Conservation (phyloP, 2,113 vertebrate species). For the Pelvicachromis taeniatus region DNA sequence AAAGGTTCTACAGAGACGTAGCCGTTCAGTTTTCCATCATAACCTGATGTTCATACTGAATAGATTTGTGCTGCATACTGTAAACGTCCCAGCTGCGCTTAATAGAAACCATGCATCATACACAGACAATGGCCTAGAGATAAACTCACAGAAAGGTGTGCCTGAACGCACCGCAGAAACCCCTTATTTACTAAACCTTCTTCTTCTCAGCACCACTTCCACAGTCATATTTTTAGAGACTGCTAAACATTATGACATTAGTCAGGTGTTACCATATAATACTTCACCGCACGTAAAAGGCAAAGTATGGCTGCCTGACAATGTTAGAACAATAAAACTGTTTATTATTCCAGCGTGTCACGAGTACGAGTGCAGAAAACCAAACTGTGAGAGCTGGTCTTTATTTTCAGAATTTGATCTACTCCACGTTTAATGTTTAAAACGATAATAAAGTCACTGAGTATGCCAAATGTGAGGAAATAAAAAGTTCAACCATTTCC, state of each 20-base stretch:
- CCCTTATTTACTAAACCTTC: background rate
- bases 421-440: background rate
- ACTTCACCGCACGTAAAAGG: background rate
- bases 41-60: conserved; percentile 16
- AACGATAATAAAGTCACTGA: background rate
- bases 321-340: background rate
- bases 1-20: background rate
- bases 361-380: background rate
- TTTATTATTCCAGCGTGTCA: background rate
- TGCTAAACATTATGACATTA: background rate
- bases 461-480: background rate
- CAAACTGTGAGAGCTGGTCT: background rate
- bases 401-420: background rate
- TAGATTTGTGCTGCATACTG: background rate
- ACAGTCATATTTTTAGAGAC: background rate
- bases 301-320: background rate
- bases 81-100: conserved; percentile 12
- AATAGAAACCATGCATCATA: conserved; percentile 11
- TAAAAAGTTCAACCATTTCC: background rate
- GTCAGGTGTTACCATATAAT: background rate
- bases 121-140: background rate
- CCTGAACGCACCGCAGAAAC: background rate
- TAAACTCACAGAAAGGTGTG: background rate
- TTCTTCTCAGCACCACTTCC: background rate
- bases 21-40: background rate